These are phyloP conservation scores for Dromas ardeola DNA, from an alignment of 2,113 vertebrate genomes.

Conservation along the genomic window DNA sequence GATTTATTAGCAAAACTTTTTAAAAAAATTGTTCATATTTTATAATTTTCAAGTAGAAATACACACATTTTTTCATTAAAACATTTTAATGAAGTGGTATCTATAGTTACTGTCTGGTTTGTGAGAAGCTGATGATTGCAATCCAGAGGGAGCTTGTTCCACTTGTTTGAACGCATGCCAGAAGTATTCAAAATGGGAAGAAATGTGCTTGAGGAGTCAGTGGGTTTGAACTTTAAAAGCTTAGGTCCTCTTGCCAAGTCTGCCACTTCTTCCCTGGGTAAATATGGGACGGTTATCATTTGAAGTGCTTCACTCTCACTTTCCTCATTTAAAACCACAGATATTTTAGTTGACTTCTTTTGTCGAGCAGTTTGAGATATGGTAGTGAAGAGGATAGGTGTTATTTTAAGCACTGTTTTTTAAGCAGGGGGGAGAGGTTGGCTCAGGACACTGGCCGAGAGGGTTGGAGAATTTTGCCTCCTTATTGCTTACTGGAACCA, in stretches of 20 bases:
- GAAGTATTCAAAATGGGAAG: background rate
- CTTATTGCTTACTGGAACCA: background rate
- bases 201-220: slow-evolving; percentile 8
- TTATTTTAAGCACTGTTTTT: slow-evolving; percentile 27
- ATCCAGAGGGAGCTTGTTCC: background rate
- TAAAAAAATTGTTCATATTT: background rate
- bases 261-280: background rate
- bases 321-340: background rate
- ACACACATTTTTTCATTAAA: background rate
- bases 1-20: background rate
- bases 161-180: background rate
- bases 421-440: background rate
- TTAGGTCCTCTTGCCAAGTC: slow-evolving; percentile 35
- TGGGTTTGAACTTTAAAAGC: background rate
- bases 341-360: background rate
- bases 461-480: background rate
- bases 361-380: background rate
- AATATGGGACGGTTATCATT: background rate
- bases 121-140: background rate
- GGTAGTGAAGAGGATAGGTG: background rate
- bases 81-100: background rate
- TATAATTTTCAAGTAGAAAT: background rate
- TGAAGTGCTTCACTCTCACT: background rate
- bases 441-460: background rate
- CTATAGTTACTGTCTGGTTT: background rate